Conservation (phyloP, 2,113 vertebrate genomes). For the Dinomys branickii region DNA sequence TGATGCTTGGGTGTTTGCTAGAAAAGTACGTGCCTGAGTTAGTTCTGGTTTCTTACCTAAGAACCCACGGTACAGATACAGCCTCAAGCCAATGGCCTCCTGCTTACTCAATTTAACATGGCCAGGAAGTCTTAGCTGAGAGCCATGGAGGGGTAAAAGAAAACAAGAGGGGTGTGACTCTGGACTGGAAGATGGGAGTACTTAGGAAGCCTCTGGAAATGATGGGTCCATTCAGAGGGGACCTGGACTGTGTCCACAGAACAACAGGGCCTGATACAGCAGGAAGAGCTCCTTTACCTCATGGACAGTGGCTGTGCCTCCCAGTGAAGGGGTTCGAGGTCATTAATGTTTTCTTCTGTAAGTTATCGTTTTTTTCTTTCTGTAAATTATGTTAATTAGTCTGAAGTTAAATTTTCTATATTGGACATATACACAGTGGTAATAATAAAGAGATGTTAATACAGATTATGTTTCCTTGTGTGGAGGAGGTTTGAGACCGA, state of each 20-base stretch:
- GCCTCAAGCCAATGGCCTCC: background rate
- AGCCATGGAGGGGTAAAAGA: background rate
- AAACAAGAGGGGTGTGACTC: background rate
- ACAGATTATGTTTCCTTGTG: background rate
- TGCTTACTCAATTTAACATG: background rate
- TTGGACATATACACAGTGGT: background rate
- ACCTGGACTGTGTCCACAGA: background rate
- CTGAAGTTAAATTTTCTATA: background rate
- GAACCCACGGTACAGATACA: background rate
- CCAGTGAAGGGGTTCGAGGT: background rate
- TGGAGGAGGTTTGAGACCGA: background rate
- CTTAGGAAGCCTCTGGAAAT: background rate
- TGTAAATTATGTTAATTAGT: background rate
- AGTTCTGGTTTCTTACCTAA: background rate
- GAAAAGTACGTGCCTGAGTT: background rate
- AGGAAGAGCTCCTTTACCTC: background rate
- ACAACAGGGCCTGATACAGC: background rate
- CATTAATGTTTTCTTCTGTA: background rate
- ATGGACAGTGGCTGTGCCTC: background rate
- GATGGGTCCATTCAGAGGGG: background rate
- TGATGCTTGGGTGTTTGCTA: background rate
- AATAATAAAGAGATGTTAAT: background rate
- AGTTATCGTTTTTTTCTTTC: no score
- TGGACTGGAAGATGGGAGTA: background rate
- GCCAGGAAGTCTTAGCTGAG: background rate